A percentile compares a stretch with the other conserved stretches of the same genome.
Evolutionary conservation across 2,888 invertebrate species (phyloP).

Genomic region (Philaethria dido): DNA sequence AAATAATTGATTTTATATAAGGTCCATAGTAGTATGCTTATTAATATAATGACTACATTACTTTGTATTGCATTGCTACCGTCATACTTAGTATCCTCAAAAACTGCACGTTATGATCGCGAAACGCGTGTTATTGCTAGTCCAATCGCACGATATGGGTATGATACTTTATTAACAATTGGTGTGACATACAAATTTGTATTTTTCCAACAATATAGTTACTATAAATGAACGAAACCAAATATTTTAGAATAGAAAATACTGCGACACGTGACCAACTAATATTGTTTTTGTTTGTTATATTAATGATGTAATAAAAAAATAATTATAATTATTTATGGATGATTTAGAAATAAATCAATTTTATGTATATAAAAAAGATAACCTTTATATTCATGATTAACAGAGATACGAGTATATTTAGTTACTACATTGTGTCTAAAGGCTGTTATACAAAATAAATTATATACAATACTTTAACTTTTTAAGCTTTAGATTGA

Average conservation of each 20-base stretch:
- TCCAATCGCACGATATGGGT: constrained; percentile 61
- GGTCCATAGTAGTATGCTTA: background rate
- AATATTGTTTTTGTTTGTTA: too few relatives aligned
- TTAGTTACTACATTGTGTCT: too few relatives aligned
- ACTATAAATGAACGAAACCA: background rate
- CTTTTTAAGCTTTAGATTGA: background rate
- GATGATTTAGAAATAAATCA: too few relatives aligned
- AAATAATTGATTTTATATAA: background rate
- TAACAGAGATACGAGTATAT: too few relatives aligned
- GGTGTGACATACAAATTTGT: constrained; percentile 4
- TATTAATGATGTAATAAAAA: too few relatives aligned
- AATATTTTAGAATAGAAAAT: background rate
- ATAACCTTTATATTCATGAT: too few relatives aligned
- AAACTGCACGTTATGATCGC: constrained; percentile 33
- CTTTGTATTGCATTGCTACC: background rate
- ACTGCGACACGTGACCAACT: too few relatives aligned
- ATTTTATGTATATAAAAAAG: too few relatives aligned
- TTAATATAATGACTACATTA: background rate
- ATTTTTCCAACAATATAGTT: background rate
- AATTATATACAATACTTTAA: too few relatives aligned
- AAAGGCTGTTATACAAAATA: too few relatives aligned
- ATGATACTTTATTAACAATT: constrained; percentile 50
- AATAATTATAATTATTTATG: too few relatives aligned
- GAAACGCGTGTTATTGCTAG: constrained; percentile 51
- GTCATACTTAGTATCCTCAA: background rate